Conservation (phyloP, 1,140 invertebrate species). For the Pararge aegeria region DNA sequence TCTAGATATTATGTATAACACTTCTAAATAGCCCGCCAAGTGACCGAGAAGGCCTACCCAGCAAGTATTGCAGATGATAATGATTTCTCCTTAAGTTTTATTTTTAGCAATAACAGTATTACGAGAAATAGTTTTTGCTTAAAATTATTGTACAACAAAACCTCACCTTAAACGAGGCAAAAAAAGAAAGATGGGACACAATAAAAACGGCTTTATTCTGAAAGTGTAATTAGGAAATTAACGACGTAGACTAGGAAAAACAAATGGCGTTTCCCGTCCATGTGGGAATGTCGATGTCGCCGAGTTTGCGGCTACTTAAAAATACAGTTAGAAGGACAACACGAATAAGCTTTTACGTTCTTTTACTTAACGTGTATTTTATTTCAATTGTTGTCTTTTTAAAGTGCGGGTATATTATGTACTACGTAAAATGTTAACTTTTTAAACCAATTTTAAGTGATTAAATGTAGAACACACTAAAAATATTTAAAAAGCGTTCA, state of each 20-base stretch:
- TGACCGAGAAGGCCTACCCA: too few species aligned
- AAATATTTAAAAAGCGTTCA: too few species aligned
- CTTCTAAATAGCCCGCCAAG: too few species aligned
- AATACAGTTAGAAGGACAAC: slow-evolving; percentile 21
- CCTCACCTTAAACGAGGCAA: slow-evolving; percentile 7
- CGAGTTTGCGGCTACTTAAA: slow-evolving; percentile 40
- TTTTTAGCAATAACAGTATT: neutral
- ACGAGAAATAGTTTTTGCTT: slow-evolving; percentile 27
- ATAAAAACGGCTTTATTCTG: slow-evolving; percentile 70
- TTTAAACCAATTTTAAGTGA: neutral
- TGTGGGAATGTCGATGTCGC: slow-evolving; percentile 51
- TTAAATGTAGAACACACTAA: too few species aligned
- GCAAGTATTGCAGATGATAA: too few species aligned
- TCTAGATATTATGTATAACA: too few species aligned
- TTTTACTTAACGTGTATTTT: slow-evolving; percentile 9
- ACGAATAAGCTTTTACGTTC: slow-evolving; percentile 26
- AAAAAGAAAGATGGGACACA: slow-evolving; percentile 35
- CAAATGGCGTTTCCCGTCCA: slow-evolving; percentile 57
- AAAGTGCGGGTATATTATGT: neutral
- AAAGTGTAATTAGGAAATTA: slow-evolving; percentile 77
- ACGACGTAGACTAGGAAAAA: slow-evolving; percentile 63
- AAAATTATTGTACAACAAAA: neutral
- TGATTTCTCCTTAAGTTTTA: neutral
- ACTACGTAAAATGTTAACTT: neutral
- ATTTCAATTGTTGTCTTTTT: slow-evolving; percentile 21